These are phyloP conservation scores for Fragariocoptes setiger DNA, from an alignment of 1,140 invertebrate species.

Conservation along the genomic window DNA sequence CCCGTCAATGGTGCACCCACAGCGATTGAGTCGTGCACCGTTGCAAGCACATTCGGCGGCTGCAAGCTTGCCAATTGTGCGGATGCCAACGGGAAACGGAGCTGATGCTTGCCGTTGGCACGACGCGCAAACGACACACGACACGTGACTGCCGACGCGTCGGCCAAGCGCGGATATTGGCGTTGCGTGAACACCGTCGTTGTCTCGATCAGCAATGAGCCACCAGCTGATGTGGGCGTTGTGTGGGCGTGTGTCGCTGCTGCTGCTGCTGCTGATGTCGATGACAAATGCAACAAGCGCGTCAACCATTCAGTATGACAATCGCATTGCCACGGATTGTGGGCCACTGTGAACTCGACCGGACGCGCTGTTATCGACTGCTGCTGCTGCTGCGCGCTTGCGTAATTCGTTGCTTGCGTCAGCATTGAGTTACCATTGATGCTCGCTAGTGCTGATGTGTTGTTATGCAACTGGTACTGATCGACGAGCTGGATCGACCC, in stretches of 20 bases:
- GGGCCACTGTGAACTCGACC: conserved; percentile 53
- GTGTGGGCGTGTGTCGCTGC: background rate
- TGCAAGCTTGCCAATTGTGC: too few relatives aligned
- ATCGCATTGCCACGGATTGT: conserved; percentile 55
- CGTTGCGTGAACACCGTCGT: conserved; percentile 18
- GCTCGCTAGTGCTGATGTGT: too few relatives aligned
- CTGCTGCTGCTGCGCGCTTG: too few relatives aligned
- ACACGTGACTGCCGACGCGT: conserved; percentile 60
- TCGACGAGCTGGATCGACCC: background rate
- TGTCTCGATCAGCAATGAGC: background rate
- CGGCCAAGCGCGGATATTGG: conserved; percentile 59
- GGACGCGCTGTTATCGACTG: too few relatives aligned
- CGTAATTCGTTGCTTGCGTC: too few relatives aligned
- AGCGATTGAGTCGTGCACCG: too few relatives aligned
- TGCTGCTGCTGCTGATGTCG: background rate
- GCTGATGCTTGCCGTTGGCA: conserved; percentile 19
- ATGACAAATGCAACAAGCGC: conserved; percentile 15
- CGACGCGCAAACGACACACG: conserved; percentile 47
- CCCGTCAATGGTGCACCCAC: too few relatives aligned
- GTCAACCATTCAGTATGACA: conserved; percentile 66
- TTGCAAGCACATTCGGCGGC: too few relatives aligned
- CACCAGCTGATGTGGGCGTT: background rate
- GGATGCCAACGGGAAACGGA: background rate
- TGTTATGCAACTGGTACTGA: background rate
- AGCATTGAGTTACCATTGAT: too few relatives aligned